These are phyloP conservation scores for Pogona vitticeps DNA, from an alignment of 2,113 vertebrate species.

Conservation along the genomic window DNA sequence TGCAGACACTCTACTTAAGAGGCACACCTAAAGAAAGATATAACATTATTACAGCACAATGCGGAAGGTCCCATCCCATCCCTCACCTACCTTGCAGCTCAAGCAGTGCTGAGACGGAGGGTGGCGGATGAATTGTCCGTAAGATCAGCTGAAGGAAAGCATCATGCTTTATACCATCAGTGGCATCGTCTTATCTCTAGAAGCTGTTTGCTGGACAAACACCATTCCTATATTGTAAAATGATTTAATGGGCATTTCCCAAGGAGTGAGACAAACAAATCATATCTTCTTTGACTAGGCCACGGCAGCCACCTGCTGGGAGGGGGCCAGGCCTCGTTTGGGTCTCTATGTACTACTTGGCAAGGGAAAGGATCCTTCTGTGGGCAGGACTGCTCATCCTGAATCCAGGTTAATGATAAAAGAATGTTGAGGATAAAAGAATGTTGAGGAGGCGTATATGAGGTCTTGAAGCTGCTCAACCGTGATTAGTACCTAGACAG, in stretches of 20 bases:
- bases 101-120: neutral
- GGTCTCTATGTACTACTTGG: neutral
- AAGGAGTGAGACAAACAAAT: neutral
- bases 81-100: conserved; percentile 3
- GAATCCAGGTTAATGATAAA: neutral
- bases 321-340: neutral
- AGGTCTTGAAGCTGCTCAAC: no score
- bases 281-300: neutral
- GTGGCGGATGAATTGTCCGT: no score
- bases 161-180: neutral
- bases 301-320: neutral
- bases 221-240: neutral
- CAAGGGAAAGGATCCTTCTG: neutral
- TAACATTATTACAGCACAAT: neutral
- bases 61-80: neutral
- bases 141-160: neutral
- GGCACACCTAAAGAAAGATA: neutral
- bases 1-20: neutral
- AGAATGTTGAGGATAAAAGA: neutral
- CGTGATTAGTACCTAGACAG: no score
- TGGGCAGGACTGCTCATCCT: neutral
- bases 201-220: conserved; percentile 22
- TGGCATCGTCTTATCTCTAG: conserved; percentile 2
- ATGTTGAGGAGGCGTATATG: neutral
- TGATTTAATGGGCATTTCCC: neutral